Evolutionary conservation across 2,888 invertebrate genomes (phyloP).

Genomic region (Amphipoea lucens): DNA sequence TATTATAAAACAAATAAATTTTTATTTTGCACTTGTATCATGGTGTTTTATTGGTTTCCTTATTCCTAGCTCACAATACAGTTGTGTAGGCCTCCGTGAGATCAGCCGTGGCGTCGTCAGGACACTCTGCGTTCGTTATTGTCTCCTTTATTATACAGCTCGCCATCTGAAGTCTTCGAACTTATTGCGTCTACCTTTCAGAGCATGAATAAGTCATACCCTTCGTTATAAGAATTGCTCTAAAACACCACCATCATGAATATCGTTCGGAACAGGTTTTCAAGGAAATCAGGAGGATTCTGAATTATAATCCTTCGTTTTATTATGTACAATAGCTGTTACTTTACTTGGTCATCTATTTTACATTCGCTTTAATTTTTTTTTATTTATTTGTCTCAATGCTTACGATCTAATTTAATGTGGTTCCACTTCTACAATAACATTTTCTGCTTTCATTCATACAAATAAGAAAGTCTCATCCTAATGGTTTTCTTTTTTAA

Average conservation of each 20-base stretch:
- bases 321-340: background rate
- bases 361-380: background rate
- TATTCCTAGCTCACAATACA: slow-evolving; percentile 3
- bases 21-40: background rate
- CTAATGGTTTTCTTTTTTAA: background rate
- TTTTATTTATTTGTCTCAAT: background rate
- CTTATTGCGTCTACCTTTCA: slow-evolving; percentile 84
- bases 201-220: slow-evolving; percentile 88
- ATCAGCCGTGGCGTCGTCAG: slow-evolving; percentile 36
- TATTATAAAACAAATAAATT: background rate
- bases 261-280: slow-evolving; percentile 54
- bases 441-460: slow-evolving; percentile 3
- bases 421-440: background rate
- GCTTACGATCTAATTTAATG: background rate
- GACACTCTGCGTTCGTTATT: slow-evolving; percentile 78
- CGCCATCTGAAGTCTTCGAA: slow-evolving; percentile 79
- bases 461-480: slow-evolving; percentile 5
- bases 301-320: slow-evolving; percentile 25
- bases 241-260: slow-evolving; percentile 77
- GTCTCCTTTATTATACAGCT: slow-evolving; percentile 85
- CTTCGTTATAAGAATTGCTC: slow-evolving; percentile 87
- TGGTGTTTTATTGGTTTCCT: slow-evolving; percentile 3
- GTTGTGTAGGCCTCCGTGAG: slow-evolving; percentile 18
- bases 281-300: slow-evolving; percentile 25
- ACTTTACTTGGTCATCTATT: background rate